Evolutionary conservation across 2,888 invertebrate genomes (phyloP).

Genomic region (Acronicta alni): DNA sequence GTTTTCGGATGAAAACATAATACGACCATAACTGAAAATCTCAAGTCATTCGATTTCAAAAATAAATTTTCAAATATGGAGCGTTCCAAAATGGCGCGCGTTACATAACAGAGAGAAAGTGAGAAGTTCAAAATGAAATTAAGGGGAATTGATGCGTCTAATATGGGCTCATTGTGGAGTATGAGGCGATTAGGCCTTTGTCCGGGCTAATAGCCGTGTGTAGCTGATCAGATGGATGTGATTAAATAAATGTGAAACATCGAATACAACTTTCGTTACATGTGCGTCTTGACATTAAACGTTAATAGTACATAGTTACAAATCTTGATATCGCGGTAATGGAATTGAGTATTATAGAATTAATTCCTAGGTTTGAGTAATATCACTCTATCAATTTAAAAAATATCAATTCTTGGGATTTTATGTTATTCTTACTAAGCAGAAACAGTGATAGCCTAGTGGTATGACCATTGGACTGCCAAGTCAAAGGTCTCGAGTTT

Average conservation of each 20-base stretch:
- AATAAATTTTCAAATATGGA: slow-evolving; percentile 60
- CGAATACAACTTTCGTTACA: slow-evolving; percentile 44
- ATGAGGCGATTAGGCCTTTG: slow-evolving; percentile 62
- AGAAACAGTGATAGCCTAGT: too few relatives aligned
- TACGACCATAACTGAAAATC: not conserved
- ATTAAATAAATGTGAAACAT: slow-evolving; percentile 51
- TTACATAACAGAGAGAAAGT: slow-evolving; percentile 65
- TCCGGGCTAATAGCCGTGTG: slow-evolving; percentile 45
- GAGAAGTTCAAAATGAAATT: slow-evolving; percentile 64
- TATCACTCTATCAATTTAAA: too few relatives aligned
- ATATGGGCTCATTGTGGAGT: slow-evolving; percentile 64
- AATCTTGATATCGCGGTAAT: not conserved
- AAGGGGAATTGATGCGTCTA: slow-evolving; percentile 70
- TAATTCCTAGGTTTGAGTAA: not conserved
- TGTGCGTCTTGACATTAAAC: slow-evolving; percentile 6
- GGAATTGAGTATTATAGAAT: not conserved
- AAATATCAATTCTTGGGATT: too few relatives aligned
- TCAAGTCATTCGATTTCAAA: slow-evolving; percentile 38
- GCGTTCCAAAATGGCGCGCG: slow-evolving; percentile 51
- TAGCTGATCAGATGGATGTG: slow-evolving; percentile 39
- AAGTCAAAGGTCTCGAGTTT: too few relatives aligned
- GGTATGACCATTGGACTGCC: too few relatives aligned
- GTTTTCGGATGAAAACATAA: not conserved
- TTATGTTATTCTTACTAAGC: too few relatives aligned
- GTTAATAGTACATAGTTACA: not conserved